Conservation (phyloP, 1,140 invertebrate species). For the Lethrus apterus region DNA sequence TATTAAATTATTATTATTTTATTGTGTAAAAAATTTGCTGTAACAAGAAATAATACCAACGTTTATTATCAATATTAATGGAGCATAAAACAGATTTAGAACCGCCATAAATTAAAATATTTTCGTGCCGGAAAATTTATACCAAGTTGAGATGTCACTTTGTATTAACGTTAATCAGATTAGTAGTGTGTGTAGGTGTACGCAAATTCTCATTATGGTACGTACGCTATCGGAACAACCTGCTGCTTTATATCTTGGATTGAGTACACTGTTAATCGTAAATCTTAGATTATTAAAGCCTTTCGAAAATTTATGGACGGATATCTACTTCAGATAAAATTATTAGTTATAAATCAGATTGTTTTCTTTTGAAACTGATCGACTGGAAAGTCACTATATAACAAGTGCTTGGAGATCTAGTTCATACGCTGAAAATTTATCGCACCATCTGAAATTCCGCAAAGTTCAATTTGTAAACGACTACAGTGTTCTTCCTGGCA, state of each 20-base stretch:
- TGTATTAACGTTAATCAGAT: slow-evolving; percentile 6
- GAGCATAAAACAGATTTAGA: no score
- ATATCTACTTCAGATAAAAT: slow-evolving; percentile 23
- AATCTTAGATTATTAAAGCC: slow-evolving; percentile 24
- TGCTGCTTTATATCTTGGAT: slow-evolving; percentile 23
- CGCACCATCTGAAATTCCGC: no score
- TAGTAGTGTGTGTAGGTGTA: slow-evolving; percentile 17
- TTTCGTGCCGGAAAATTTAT: slow-evolving; percentile 9
- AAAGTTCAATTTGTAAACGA: no score
- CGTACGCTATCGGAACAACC: slow-evolving; percentile 23
- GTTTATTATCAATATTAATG: no score
- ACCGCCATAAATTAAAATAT: slow-evolving; percentile 6
- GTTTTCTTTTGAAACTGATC: slow-evolving; percentile 23
- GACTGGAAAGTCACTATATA: slow-evolving; percentile 22
- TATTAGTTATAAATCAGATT: slow-evolving; percentile 26
- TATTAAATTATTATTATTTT: slow-evolving; percentile 20
- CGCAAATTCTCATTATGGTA: slow-evolving; percentile 21
- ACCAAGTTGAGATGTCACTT: slow-evolving; percentile 21
- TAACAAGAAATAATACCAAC: no score
- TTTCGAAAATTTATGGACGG: slow-evolving; percentile 23
- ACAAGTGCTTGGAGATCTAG: no score
- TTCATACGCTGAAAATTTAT: no score
- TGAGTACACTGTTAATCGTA: slow-evolving; percentile 21
- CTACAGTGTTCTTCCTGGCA: no score
- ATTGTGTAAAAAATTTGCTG: no score